These are phyloP conservation scores for Eupeodes latifasciatus DNA, from an alignment of 2,888 invertebrate species.

Conservation along the genomic window DNA sequence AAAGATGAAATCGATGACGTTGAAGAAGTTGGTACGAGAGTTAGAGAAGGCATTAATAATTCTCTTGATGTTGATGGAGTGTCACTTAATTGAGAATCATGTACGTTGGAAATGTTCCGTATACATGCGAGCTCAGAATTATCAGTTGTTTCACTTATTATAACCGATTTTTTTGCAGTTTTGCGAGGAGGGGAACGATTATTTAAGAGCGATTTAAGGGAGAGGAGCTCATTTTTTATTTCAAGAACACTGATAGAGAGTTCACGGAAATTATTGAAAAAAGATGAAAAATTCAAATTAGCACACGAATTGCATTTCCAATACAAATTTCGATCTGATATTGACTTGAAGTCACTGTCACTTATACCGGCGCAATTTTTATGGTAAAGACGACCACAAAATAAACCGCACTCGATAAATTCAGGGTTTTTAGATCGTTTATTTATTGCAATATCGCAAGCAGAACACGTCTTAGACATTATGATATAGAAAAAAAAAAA, in stretches of 20 bases:
- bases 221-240: neutral
- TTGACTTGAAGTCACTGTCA: conserved; percentile 2
- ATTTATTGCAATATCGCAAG: neutral
- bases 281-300: conserved; percentile 1
- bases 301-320: conserved; percentile 30
- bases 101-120: no score
- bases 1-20: no score
- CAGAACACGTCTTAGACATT: conserved; percentile 14
- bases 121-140: no score
- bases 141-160: neutral
- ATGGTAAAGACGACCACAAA: conserved; percentile 28
- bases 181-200: neutral
- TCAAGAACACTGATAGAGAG: neutral
- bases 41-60: no score
- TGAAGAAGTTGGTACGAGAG: no score
- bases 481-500: neutral
- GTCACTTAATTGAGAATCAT: no score
- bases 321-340: conserved; percentile 17
- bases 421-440: conserved; percentile 9
- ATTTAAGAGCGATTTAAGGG: neutral
- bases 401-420: conserved; percentile 21
- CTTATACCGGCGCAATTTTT: conserved; percentile 3
- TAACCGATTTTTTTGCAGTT: conserved; percentile 10
- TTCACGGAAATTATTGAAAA: neutral
- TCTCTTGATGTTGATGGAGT: no score